Conservation (phyloP, 2,113 vertebrate genomes). For the Aegithalos caudatus region DNA sequence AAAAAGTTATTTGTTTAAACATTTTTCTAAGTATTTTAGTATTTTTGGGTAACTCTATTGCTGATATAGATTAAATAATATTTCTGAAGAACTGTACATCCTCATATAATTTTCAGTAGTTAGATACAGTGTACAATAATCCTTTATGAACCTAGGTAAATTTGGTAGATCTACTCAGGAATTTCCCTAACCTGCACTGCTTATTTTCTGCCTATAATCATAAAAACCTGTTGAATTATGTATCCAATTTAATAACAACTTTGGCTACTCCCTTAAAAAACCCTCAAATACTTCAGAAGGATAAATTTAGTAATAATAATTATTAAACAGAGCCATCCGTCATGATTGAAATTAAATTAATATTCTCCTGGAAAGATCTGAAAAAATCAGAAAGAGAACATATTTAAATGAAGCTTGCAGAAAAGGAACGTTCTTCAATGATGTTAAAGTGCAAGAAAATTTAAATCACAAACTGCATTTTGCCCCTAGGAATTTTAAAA, state of each 20-base stretch:
- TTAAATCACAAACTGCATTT: constrained; percentile 28
- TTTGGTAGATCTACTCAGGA: neutral
- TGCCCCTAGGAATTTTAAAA: neutral
- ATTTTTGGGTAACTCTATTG: neutral
- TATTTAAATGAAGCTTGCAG: neutral
- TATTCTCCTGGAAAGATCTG: neutral
- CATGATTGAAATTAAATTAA: neutral
- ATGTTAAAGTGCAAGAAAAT: constrained; percentile 5
- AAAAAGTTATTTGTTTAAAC: neutral
- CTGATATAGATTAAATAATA: neutral
- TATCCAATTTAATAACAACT: neutral
- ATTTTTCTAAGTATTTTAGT: neutral
- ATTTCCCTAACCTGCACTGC: neutral
- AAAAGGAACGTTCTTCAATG: neutral
- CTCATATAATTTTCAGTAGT: neutral
- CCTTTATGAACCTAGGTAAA: neutral
- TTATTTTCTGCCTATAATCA: neutral
- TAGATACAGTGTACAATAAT: neutral
- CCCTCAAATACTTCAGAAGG: neutral
- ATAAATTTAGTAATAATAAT: neutral
- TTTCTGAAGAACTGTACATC: neutral
- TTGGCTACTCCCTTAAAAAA: neutral
- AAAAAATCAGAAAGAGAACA: neutral
- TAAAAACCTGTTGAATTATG: neutral
- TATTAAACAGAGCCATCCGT: neutral